phyloP scores from a whole-genome alignment of 1,140 invertebrate species.

The Drosophila paulistorum region DNA sequence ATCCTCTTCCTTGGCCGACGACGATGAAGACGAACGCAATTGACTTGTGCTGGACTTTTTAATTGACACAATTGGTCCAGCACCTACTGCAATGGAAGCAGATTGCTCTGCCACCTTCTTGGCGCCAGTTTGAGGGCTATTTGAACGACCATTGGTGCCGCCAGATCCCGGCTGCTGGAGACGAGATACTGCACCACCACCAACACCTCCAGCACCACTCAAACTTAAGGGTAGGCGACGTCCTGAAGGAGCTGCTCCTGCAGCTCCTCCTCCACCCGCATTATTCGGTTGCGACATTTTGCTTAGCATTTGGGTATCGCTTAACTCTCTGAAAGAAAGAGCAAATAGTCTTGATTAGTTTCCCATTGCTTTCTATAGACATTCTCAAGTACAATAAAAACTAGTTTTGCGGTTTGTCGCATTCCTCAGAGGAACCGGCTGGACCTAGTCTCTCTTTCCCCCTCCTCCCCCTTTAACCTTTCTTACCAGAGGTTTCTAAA shows the following conservation, averaged over 20 bases:
- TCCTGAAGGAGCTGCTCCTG: slow-evolving; percentile 32
- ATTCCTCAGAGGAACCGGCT: slow-evolving; percentile 48
- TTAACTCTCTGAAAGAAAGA: slow-evolving; percentile 41
- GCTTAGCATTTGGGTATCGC: slow-evolving; percentile 57
- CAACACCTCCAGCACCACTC: slow-evolving; percentile 7
- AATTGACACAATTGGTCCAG: slow-evolving; percentile 34
- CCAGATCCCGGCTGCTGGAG: slow-evolving; percentile 44
- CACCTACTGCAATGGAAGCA: neutral
- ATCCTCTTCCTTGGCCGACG: slow-evolving; percentile 42
- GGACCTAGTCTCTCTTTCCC: neutral
- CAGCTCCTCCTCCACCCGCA: slow-evolving; percentile 34
- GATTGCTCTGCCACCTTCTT: slow-evolving; percentile 37
- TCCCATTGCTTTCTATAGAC: slow-evolving; percentile 1
- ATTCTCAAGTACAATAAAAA: slow-evolving; percentile 49
- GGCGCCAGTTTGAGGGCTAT: slow-evolving; percentile 53
- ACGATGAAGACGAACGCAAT: slow-evolving; percentile 3
- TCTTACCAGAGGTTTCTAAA: slow-evolving; percentile 54
- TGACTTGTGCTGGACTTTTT: slow-evolving; percentile 41
- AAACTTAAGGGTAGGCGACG: slow-evolving; percentile 68
- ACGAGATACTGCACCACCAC: slow-evolving; percentile 39
- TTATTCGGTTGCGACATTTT: slow-evolving; percentile 71
- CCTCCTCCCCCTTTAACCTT: neutral
- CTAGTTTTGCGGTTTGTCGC: slow-evolving; percentile 46
- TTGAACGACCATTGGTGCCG: slow-evolving; percentile 58
- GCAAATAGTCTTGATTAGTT: slow-evolving; percentile 10